phyloP scores from a whole-genome alignment of 2,888 invertebrate genomes.

The Yponomeuta plumbellus region DNA sequence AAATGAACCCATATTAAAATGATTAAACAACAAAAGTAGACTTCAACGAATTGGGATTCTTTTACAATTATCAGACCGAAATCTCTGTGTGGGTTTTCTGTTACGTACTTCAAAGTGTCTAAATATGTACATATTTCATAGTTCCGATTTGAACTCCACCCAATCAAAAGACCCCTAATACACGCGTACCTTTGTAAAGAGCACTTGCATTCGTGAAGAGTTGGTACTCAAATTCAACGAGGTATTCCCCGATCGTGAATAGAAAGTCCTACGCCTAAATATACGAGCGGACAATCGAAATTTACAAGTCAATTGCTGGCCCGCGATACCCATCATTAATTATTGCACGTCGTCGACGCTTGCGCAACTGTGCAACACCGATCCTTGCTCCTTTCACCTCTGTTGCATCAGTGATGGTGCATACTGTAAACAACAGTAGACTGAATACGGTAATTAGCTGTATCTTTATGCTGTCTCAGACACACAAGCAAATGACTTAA shows the following conservation, averaged over 20 bases:
- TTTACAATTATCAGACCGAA: too few relatives aligned
- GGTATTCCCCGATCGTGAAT: constrained; percentile 8
- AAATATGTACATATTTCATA: too few relatives aligned
- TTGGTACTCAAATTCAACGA: neutral
- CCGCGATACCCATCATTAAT: constrained; percentile 10
- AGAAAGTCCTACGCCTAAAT: constrained; percentile 7
- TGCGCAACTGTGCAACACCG: constrained; percentile 8
- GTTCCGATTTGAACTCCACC: too few relatives aligned
- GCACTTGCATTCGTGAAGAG: neutral
- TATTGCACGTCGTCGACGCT: constrained; percentile 6
- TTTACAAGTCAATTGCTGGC: constrained; percentile 14
- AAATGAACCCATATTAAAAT: too few relatives aligned
- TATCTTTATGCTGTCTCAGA: too few relatives aligned
- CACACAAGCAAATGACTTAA: too few relatives aligned
- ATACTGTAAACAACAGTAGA: neutral
- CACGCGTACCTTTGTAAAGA: neutral
- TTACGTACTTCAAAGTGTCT: too few relatives aligned
- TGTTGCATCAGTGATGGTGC: constrained; percentile 15
- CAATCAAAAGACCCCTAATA: too few relatives aligned
- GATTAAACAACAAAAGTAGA: too few relatives aligned
- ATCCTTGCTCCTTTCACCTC: constrained; percentile 18
- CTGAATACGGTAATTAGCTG: too few relatives aligned
- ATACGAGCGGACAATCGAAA: constrained; percentile 11
- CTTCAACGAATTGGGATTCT: too few relatives aligned
- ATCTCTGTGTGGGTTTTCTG: too few relatives aligned